These are phyloP conservation scores for Stenopsyche tienmushanensis DNA, from an alignment of 1,140 invertebrate species.

Conservation along the genomic window DNA sequence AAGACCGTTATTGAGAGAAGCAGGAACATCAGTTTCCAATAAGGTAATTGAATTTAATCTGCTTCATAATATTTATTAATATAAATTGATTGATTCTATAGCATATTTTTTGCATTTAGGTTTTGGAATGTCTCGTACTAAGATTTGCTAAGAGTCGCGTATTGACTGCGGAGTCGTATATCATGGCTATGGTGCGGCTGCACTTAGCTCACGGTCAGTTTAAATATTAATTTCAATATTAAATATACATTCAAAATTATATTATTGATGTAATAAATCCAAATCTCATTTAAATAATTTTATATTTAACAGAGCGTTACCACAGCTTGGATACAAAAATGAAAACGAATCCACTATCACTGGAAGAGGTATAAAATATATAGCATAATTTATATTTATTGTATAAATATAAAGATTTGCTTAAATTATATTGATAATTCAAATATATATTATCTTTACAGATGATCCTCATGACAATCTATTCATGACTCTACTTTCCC, in stretches of 20 bases:
- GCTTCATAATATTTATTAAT: constrained; percentile 5
- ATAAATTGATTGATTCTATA: not conserved
- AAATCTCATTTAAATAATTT: constrained; percentile 20
- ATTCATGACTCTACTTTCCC: constrained; percentile 55
- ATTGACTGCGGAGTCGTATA: constrained; percentile 64
- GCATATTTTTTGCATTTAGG: constrained; percentile 20
- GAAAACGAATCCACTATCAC: constrained; percentile 69
- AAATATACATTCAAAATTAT: too few relatives aligned
- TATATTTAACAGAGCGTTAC: constrained; percentile 62
- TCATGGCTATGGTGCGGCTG: constrained; percentile 69
- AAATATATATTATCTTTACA: constrained; percentile 49
- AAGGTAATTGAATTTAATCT: too few relatives aligned
- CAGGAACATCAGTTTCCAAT: constrained; percentile 69
- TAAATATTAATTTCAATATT: constrained; percentile 24
- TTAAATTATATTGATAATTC: constrained; percentile 20
- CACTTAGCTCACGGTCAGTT: constrained; percentile 69
- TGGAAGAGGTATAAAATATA: constrained; percentile 65
- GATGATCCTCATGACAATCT: constrained; percentile 73
- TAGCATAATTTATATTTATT: not conserved
- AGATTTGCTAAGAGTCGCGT: constrained; percentile 64
- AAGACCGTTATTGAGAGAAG: constrained; percentile 66
- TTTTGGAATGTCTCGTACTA: constrained; percentile 70
- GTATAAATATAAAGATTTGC: constrained; percentile 1
- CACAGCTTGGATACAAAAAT: constrained; percentile 71
- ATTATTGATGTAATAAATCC: not conserved